Base-by-base conservation (phyloP, 1,140 invertebrate genomes). In the Bacillus rossius region DNA sequence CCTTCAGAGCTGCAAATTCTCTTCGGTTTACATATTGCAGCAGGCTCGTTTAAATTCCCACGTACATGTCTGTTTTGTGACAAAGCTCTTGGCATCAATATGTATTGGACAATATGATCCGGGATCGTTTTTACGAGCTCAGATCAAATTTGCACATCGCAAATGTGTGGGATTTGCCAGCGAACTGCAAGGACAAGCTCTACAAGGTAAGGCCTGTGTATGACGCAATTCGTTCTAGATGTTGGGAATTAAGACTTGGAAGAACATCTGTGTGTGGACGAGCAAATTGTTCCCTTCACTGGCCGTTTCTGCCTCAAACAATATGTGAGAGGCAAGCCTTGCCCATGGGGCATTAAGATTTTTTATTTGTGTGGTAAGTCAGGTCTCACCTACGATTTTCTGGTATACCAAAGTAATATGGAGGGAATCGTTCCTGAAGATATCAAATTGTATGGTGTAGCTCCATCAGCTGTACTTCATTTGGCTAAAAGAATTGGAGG, bases 221-320 rank as follows among this genome's bases (percentile, higher is more conserved):
- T 55, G 42, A 61, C 14, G 25, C 29, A 14, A 25, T 61, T 10
- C 49, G 17, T 34, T 55, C 55, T 26, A 26, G 40, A 4, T 57
- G 38, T 40, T 13, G 4, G 17, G 0, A 49, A 13, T 53, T 63
- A 10, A n/a, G 29, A 23, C 29, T 7, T 63, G 16, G 65, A 65
- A 55, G 34, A 56, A 53, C 14, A 65, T 19, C 37, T 57, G 22
- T 57, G 43, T 34, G 55, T 69, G 19, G 69, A 70, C 53, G 64
- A 69, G 42, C 66, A 69, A 61, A 70, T 70, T 62, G 55, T 68
- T 1, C 61, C 67, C 5, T 69, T 70, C 58, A 65, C 62, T 51
- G 64, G 68, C 4, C 10, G 56, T 10, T 48, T 62, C n/a, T 45
- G 20, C 42, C 53, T 67, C 16, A 61, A 63, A 38, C 29, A 34